Base-by-base conservation (phyloP, 1,140 invertebrate species). In the Microplitis demolitor region DNA sequence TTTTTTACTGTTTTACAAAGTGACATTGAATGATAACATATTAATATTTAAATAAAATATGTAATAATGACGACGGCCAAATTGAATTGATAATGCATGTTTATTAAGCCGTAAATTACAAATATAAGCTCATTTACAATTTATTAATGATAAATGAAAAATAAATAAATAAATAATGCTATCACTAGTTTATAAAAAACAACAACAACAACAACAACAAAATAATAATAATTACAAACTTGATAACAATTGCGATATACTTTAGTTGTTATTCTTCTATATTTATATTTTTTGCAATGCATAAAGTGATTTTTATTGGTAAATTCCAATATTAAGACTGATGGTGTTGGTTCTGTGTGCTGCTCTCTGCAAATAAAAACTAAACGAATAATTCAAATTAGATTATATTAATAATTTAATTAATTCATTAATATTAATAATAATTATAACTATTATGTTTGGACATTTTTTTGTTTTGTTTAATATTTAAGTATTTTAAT, bases 181-280 rank as follows among this genome's bases (percentile, higher is more conserved):
- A 45, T 45, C 8, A 45, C 39, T 45, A 45, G 11, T 45, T 45
- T 45, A 45, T 45, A 66, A 45, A 50, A 45, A 9, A 66, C 3
- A n/a, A 31, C 6, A 14, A 37, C 4, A 6, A 60, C 5, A 58
- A 39, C n/a, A n/a, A n/a, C n/a, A n/a, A n/a, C n/a, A 50, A 35
- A 64, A 45, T 50, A 34, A 14, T 14, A 60, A 24, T 34, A 13
- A 11, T 60, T 31, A 60, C 4, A 34, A 8, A 51, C n/a, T 50
- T 51, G 35, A 51, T 51, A 51, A 31, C 24, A 31, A 66, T 66
- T 39, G 14, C n/a, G 14, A n/a, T 34, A 35, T 24, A 50, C 24
- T 35, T 84, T 84, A 83, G 78, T 84, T 84, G 78, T 83, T 83
- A 82, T 83, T 83, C 80, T 83, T 81, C 75, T 84, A 84, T 83